Evolutionary conservation across 64 coral and sea anemone genomes (phyloP), one percentile per base, ranked within the genome.

Genomic region (Montipora capricornis): DNA sequence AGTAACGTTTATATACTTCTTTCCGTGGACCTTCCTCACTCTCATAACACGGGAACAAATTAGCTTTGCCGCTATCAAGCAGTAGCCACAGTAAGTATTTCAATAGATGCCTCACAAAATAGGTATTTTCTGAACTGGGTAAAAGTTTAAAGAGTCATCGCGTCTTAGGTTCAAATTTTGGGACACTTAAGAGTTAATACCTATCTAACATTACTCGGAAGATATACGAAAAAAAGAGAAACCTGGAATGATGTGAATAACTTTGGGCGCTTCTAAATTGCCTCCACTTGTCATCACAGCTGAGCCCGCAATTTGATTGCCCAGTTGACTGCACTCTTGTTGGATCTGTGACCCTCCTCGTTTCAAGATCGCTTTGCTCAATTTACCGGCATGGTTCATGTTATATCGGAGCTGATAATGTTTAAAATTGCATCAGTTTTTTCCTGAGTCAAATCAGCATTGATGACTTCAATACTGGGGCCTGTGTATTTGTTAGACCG

Each of bases 371-470:
- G 81, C 92, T 89, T 94, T 91, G 73, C 95, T 97, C 7, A 97
- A 20, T 12, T 76, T 89, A 1, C 95, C 95, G 37, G 95, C 95
- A 3, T 88, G 82, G 20, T 83, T 61, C 95, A 97, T 88, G 20
- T 84, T 74, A 97, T 94, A 50, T 91, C 57, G 20, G 82, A 68
- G 47, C 95, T 66, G 49, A 57, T 94, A 14, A 97, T 81, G 37
- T 97, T 97, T 3, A 97, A 74, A 64, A 97, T 97, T 37, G 93
- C 95, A 58, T 97, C 95, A 46, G 83, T 89, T n/a, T 48, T 73
- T 52, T 97, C 92, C 19, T 92, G 20, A 5, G 88, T 80, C 11
- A 97, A 77, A 68, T 97, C 92, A 15, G 89, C 95, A 24, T 90
- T 88, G 49, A 90, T 49, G 46, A 94, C 48, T 55, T 81, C n/a